phyloP scores from a whole-genome alignment of 2,797 vertebrate species.

The Thamnophis elegans region DNA sequence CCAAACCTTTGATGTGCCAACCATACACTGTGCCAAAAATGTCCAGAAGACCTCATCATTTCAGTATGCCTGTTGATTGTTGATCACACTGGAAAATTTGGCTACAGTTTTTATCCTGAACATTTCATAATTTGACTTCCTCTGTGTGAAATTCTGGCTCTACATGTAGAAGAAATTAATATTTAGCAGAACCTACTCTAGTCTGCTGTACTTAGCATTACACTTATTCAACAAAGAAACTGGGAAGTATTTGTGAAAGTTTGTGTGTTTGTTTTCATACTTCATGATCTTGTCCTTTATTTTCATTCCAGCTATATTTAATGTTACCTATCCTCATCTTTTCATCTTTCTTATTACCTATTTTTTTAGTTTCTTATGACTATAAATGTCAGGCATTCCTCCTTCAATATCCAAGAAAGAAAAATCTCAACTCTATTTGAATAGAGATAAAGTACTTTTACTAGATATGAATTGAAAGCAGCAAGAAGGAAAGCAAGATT shows the following conservation, averaged over 20 bases:
- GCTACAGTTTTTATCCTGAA: slow-evolving; percentile 4
- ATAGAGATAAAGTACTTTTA: too few relatives aligned
- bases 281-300: not conserved
- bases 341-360: too few relatives aligned
- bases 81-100: not conserved
- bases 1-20: not conserved
- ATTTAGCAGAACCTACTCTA: not conserved
- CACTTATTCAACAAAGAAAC: slow-evolving; percentile 4
- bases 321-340: too few relatives aligned
- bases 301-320: not conserved
- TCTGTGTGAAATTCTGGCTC: slow-evolving; percentile 6
- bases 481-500: too few relatives aligned
- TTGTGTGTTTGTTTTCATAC: slow-evolving; percentile 5
- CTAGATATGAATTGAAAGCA: too few relatives aligned
- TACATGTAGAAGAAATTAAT: slow-evolving; percentile 16
- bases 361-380: too few relatives aligned
- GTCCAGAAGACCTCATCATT: slow-evolving; percentile 10
- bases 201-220: not conserved
- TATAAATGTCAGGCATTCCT: too few relatives aligned
- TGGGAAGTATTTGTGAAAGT: slow-evolving; percentile 5
- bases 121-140: slow-evolving; percentile 22
- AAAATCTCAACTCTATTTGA: too few relatives aligned
- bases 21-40: not conserved
- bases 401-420: too few relatives aligned
- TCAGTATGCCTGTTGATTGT: slow-evolving; percentile 3